Evolutionary conservation across 2,888 invertebrate species (phyloP), one percentile per base, ranked within the genome.

Genomic region (Vesta saturnalis): DNA sequence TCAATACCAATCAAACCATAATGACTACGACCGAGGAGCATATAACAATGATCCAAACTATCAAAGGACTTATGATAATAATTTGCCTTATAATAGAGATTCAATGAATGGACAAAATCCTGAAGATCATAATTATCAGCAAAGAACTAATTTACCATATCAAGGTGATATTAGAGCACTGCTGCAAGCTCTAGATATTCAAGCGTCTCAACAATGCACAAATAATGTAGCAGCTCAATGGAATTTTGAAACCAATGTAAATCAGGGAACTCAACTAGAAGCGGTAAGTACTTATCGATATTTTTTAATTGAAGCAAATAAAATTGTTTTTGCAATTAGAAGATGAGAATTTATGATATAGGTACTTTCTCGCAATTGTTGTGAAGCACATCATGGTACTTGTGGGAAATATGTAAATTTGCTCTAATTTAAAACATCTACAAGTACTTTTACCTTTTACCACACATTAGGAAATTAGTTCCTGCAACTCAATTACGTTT

Each of bases 181-280:
- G 47, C 81, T 94, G 71, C 87, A 89, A 49, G 90, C 91, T 69
- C 87, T 93, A 21, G 94, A 94, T 80, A 88, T 91, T 23, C 89
- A 92, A 77, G 90, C 93, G 8, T 91, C 94, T 0, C 90, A 92
- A 80, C 92, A 93, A 82, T 95, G 94, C 78, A 93, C 93, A 0
- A 91, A 90, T 59, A 94, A 94, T 82, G 94, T 95, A n/a, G 92
- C 90, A 0, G 93, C 94, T 0, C 95, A 95, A 79, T 95, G 95
- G 95, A 91, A 92, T 81, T 95, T 94, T 79, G 94, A 95, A 83
- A 94, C 94, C 2, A 92, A 94, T 79, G 93, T 94, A 43, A 94
- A 93, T 83, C 92, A 93, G 81, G 90, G 87, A 55, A 92, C 93
- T 0, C 94, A 95, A 84, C 85, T 92, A 74, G 91, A 93, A 78